phyloP scores from a whole-genome alignment of 2,113 vertebrate species.

The Laterallus jamaicensis region DNA sequence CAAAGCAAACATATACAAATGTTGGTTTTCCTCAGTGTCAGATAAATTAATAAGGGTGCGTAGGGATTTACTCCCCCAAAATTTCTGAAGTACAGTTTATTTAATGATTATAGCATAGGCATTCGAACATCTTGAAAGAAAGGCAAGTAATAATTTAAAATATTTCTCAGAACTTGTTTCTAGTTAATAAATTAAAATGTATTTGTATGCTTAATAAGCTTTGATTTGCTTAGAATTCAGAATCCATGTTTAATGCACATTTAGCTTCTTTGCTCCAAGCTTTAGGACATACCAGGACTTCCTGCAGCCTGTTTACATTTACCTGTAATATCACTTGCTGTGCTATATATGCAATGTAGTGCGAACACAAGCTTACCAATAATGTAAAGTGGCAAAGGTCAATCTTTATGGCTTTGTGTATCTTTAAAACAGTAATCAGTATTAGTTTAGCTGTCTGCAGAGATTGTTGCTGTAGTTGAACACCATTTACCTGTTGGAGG shows the following conservation, averaged over 20 bases:
- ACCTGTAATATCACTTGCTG: neutral
- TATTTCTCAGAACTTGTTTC: neutral
- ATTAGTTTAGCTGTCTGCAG: neutral
- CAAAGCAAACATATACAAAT: neutral
- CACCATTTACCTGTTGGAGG: neutral
- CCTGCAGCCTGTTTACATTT: neutral
- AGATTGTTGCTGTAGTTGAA: neutral
- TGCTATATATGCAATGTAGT: neutral
- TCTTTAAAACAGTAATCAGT: neutral
- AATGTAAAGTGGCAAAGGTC: neutral
- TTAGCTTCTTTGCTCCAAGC: neutral
- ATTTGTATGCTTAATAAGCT: neutral
- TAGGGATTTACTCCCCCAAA: neutral
- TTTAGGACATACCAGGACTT: neutral
- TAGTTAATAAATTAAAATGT: neutral
- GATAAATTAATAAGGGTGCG: neutral
- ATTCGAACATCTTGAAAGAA: neutral
- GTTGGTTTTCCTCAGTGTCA: neutral
- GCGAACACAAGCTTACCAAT: neutral
- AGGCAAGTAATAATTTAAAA: neutral
- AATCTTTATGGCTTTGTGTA: neutral
- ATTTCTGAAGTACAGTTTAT: neutral
- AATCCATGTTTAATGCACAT: neutral
- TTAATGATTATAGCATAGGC: neutral
- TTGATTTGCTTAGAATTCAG: neutral